Conservation (phyloP, 2,797 vertebrate genomes). For the Chaetophractus vellerosus region DNA sequence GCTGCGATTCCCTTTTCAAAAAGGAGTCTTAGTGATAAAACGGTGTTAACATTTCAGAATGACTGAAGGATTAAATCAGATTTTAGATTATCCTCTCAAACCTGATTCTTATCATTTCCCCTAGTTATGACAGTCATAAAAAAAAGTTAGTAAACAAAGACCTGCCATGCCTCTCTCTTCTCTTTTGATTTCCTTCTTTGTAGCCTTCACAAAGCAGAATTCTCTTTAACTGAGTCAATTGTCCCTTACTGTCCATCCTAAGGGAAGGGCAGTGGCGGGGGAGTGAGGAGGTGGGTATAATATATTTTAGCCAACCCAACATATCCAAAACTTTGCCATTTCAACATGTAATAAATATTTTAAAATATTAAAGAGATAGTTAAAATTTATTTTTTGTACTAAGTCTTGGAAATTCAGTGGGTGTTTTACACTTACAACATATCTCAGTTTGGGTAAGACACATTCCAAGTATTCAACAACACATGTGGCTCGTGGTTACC, state of each 20-base stretch:
- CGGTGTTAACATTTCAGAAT: not conserved
- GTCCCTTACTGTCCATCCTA: not conserved
- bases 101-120: not conserved
- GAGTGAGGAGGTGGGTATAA: not conserved
- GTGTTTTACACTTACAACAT: not conserved
- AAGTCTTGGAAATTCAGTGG: not conserved
- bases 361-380: not conserved
- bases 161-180: not conserved
- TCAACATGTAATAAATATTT: not conserved
- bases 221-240: not conserved
- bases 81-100: not conserved
- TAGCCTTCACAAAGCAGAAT: not conserved
- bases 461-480: not conserved
- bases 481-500: fast-evolving
- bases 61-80: not conserved
- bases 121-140: not conserved
- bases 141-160: not conserved
- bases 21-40: not conserved
- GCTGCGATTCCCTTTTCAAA: not conserved
- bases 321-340: not conserved
- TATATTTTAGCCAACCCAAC: not conserved
- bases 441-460: not conserved
- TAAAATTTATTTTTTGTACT: not conserved
- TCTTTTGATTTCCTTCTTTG: not conserved
- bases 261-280: not conserved